Base-by-base conservation (phyloP, 2,797 vertebrate genomes). In the Peromyscus melanophrys region DNA sequence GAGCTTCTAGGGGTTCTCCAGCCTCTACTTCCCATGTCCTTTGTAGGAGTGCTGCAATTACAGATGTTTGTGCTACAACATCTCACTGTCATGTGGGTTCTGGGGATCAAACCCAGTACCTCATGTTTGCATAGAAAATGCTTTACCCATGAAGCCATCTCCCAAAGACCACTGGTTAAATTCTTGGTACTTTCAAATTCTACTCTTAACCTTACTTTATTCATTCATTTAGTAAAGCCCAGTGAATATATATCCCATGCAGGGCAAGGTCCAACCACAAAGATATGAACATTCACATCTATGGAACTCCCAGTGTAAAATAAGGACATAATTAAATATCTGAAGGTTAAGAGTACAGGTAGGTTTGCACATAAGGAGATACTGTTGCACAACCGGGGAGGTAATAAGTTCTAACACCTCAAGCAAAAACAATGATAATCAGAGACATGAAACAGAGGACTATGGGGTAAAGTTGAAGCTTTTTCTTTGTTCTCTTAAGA, bases 391-490 rank as follows among this genome's bases (percentile, higher is more conserved):
- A 69, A 16, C 23, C 31, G 27, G 61, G 14, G 37, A 43, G 40
- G 17, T 43, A 46, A 61, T 31, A 34, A 71, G 4, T 11, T 29
- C 14, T 37, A n/a, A 14, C 1, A 1, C 46, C 21, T 29, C 23
- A 34, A 37, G 13, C 2, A 16, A 23, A 34, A 7, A 3, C 11
- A 83, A 14, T 4, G 1, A 59, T 23, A 10, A 31, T 1, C 3
- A 71, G 71, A 40, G 82, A 57, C 4, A 10, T 0, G 37, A 14
- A 14, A 6, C 12, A 73, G 1, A 21, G 16, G 19, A 73, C 37
- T 6, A 4, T 0, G 9, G 23, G 6, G 11, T 23, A 0, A 90
- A n/a, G 7, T 12, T 16, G 0, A 81, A 59, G 19, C 3, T 52
- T 83, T 88, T 37, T 9, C 3, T 71, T 57, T 82, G 6, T 87